phyloP scores from a whole-genome alignment of 2,113 vertebrate genomes.

The Setophaga kirtlandii region DNA sequence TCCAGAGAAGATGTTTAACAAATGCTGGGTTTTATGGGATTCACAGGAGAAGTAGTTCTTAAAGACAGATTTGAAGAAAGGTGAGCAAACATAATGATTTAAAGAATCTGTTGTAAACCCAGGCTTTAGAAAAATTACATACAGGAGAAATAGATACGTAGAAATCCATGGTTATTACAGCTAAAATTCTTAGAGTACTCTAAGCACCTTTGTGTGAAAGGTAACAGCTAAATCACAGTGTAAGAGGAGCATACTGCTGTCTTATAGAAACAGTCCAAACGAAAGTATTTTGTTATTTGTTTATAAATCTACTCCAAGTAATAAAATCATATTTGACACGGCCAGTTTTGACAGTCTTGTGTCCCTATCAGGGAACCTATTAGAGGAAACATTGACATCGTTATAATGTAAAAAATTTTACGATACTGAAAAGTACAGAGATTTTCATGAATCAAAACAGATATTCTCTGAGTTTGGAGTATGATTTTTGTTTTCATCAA shows the following conservation, averaged over 20 bases:
- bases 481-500: not conserved
- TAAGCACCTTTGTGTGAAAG: not conserved
- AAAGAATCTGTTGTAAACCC: not conserved
- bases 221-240: not conserved
- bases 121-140: not conserved
- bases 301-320: not conserved
- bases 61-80: not conserved
- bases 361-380: not conserved
- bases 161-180: not conserved
- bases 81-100: not conserved
- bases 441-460: not conserved
- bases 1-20: not conserved
- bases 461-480: not conserved
- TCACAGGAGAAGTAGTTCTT: not conserved
- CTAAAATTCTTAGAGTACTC: not conserved
- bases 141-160: not conserved
- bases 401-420: not conserved
- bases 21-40: not conserved
- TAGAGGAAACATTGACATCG: not conserved
- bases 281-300: not conserved
- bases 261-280: not conserved
- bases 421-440: not conserved
- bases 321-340: not conserved
- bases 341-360: not conserved
- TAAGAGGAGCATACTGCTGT: not conserved